Evolutionary conservation across 2,113 vertebrate species (phyloP), one percentile per base, ranked within the genome.

Genomic region (Pelecanoides urinatrix): DNA sequence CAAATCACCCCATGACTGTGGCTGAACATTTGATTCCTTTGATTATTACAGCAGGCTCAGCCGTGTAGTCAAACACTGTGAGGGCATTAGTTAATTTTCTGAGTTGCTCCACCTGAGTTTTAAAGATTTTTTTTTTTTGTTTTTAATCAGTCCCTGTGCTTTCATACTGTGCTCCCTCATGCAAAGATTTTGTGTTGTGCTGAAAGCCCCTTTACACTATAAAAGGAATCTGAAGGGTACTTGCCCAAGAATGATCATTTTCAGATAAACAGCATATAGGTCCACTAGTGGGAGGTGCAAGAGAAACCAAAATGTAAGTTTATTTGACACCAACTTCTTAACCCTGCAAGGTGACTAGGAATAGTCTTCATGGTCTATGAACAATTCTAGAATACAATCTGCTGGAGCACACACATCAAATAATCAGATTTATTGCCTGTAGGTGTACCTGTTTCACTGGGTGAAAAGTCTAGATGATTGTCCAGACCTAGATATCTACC

Each of bases 61-160:
- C 3, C 10, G 40, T 12, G 20, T 63, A 83, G 67, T 62, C 92
- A 96, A 85, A 58, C 40, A 36, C n/a, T 38, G 23, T 76, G 72
- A 91, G 22, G 11, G 32, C 44, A 44, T 85, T 68, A 16, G 73
- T 96, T 92, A 77, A 67, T 95, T 95, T 96, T 94, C 55, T 42
- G 79, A 12, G 40, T 93, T 93, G 47, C 27, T 68, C 52, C 61
- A 86, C 68, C 5, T 49, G 56, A 96, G 34, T 44, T 84, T 49
- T 74, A 93, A 84, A 88, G 38, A 62, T 70, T 74, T 72, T 18
- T 45, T 45, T 77, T 82, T 68, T 79, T 88, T 40, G 40, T 74
- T 83, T 81, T 84, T 13, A 63, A 55, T 68, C 29, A 17, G 7
- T 70, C 34, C 23, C 30, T 58, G 26, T 72, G 10, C 21, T 82